phyloP scores from a whole-genome alignment of 2,888 invertebrate genomes.

The Callyntrura guangdongensis region DNA sequence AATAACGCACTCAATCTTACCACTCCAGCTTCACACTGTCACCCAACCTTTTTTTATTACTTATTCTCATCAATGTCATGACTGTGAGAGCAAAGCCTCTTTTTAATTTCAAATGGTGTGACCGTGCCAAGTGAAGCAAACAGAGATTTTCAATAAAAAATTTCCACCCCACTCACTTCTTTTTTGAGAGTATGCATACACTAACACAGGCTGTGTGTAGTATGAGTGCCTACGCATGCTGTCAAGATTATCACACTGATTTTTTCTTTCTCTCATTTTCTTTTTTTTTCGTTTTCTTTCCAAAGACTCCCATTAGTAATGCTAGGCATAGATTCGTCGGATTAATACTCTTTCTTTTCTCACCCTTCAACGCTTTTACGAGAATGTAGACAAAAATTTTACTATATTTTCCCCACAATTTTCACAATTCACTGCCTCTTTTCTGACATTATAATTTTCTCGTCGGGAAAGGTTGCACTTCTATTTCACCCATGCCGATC shows the following conservation, averaged over 20 bases:
- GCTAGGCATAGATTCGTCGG: slow-evolving; percentile 44
- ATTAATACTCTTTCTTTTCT: slow-evolving; percentile 66
- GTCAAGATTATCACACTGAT: slow-evolving; percentile 80
- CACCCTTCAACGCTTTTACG: slow-evolving; percentile 75
- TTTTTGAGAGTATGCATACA: slow-evolving; percentile 54
- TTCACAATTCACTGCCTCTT: slow-evolving; percentile 59
- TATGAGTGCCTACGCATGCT: slow-evolving; percentile 74
- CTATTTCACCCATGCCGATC: slow-evolving; percentile 24
- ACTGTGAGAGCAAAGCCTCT: slow-evolving; percentile 63
- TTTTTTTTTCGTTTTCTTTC: slow-evolving; percentile 51
- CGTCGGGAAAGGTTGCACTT: slow-evolving; percentile 26
- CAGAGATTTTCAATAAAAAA: slow-evolving; percentile 83
- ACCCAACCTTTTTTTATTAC: slow-evolving; percentile 42
- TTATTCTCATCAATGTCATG: slow-evolving; percentile 69
- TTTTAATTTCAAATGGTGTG: slow-evolving; percentile 83
- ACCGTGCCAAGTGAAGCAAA: slow-evolving; percentile 84
- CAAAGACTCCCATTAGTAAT: slow-evolving; percentile 66
- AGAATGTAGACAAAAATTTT: slow-evolving; percentile 54
- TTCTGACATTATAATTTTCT: slow-evolving; percentile 54
- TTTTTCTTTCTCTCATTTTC: slow-evolving; percentile 60
- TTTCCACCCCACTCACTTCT: slow-evolving; percentile 65
- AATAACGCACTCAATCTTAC: slow-evolving; percentile 55
- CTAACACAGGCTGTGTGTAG: too few species aligned
- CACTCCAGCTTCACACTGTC: slow-evolving; percentile 45
- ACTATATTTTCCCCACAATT: slow-evolving; percentile 50